Conservation (phyloP, 2,888 invertebrate genomes). For the Brachyptera risi region DNA sequence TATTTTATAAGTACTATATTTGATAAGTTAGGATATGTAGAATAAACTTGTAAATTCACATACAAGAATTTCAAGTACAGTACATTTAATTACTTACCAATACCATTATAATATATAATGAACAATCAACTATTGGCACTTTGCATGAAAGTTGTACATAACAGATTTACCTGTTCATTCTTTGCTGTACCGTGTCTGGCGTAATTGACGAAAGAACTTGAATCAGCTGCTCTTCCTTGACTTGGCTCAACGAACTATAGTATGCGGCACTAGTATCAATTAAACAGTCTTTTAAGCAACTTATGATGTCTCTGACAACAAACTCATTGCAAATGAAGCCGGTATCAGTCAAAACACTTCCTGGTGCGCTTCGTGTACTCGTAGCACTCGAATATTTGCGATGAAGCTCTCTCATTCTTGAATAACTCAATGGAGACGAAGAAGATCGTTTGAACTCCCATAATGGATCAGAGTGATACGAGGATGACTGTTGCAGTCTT, state of each 20-base stretch:
- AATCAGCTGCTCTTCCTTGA: constrained; percentile 35
- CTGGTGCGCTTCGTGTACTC: constrained; percentile 1
- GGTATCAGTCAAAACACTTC: constrained; percentile 28
- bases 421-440: too few species aligned
- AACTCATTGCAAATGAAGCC: constrained; percentile 58
- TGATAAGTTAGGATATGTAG: too few species aligned
- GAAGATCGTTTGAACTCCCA: not conserved
- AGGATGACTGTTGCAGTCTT: not conserved
- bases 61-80: too few species aligned
- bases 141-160: too few species aligned
- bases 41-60: too few species aligned
- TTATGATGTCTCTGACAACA: constrained; percentile 55
- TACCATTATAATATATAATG: too few species aligned
- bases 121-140: too few species aligned
- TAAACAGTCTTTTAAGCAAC: constrained; percentile 53
- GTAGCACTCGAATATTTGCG: not conserved
- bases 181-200: constrained; percentile 20
- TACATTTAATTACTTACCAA: too few species aligned
- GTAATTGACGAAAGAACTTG: constrained; percentile 22
- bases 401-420: too few species aligned
- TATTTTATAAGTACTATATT: too few species aligned
- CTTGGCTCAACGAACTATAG: constrained; percentile 32
- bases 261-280: constrained; percentile 44
- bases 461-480: not conserved
- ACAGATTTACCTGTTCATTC: constrained; percentile 26